Percentiles rank a stretch among this genome's conserved stretches.
Evolutionary conservation across 2,888 invertebrate genomes (phyloP).

Genomic region (Eurois occulta): DNA sequence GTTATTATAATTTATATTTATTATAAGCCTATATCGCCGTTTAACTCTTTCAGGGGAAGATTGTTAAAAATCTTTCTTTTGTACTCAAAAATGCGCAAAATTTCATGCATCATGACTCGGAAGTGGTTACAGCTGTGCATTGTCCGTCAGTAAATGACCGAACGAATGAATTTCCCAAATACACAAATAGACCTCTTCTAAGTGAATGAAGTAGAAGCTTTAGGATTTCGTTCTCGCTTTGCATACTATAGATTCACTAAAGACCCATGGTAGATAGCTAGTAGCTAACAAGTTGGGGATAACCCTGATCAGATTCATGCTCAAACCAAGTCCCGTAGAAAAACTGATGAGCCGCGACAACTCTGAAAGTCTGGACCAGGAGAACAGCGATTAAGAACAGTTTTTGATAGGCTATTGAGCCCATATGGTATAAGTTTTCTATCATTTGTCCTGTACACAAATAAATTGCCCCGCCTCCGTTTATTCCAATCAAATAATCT

Average conservation of each 20-base stretch:
- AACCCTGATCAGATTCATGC: neutral
- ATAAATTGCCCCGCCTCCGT: neutral
- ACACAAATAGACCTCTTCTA: no score
- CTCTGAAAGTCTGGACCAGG: neutral
- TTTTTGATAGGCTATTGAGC: neutral
- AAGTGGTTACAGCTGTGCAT: no score
- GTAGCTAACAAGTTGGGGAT: neutral
- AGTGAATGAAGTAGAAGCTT: no score
- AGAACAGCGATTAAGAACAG: neutral
- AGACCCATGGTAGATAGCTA: neutral
- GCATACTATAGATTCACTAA: neutral
- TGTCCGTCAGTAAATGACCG: no score
- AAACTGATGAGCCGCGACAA: neutral
- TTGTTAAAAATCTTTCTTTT: neutral
- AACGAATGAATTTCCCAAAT: no score
- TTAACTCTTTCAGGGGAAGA: neutral
- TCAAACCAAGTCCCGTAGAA: neutral
- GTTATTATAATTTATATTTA: neutral
- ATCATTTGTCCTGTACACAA: no score
- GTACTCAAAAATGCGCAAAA: neutral
- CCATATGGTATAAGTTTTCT: no score
- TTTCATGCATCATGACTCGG: no score
- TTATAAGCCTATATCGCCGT: neutral
- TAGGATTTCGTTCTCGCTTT: no score
- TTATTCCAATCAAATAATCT: slow-evolving; percentile 3